Conservation (phyloP, 2,797 vertebrate genomes). For the Etheostoma nigrum region DNA sequence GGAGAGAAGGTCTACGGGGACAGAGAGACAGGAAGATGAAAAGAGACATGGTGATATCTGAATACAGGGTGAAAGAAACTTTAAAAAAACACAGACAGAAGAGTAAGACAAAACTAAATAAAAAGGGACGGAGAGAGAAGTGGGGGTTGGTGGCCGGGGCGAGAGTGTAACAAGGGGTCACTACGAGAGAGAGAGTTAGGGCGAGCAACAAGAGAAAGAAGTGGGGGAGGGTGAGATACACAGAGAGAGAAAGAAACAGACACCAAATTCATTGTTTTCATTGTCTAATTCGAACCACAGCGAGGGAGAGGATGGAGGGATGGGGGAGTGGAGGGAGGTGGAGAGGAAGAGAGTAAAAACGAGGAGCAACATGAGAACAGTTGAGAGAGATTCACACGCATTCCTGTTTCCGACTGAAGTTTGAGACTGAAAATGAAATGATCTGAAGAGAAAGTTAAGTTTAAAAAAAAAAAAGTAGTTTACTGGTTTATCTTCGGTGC, state of each 20-base stretch:
- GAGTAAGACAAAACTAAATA: constrained; percentile 25
- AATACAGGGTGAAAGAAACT: constrained; percentile 25
- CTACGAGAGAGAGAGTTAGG: constrained; percentile 47
- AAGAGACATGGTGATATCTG: constrained; percentile 28
- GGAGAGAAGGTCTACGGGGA: constrained; percentile 15
- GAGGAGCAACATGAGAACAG: constrained; percentile 68
- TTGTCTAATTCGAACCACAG: constrained; percentile 80
- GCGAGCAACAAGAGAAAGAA: constrained; percentile 49
- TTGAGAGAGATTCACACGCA: constrained; percentile 66
- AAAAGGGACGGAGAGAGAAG: not conserved
- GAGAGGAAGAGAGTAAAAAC: constrained; percentile 45
- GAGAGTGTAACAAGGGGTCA: constrained; percentile 66
- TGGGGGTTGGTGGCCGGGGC: constrained; percentile 49
- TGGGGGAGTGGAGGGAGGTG: constrained; percentile 43
- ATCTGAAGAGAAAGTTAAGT: not conserved
- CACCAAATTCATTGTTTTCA: constrained; percentile 84
- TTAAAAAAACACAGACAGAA: constrained; percentile 19
- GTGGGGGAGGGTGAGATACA: constrained; percentile 64
- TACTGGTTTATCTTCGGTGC: constrained; percentile 40
- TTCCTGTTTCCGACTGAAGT: constrained; percentile 51
- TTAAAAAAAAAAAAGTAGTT: too few relatives aligned
- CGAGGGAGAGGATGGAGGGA: constrained; percentile 60
- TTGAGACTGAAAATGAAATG: constrained; percentile 32
- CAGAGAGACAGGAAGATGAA: constrained; percentile 15
- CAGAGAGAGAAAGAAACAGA: constrained; percentile 76